Evolutionary conservation across 2,113 vertebrate species (phyloP).

Genomic region (Zeus faber): DNA sequence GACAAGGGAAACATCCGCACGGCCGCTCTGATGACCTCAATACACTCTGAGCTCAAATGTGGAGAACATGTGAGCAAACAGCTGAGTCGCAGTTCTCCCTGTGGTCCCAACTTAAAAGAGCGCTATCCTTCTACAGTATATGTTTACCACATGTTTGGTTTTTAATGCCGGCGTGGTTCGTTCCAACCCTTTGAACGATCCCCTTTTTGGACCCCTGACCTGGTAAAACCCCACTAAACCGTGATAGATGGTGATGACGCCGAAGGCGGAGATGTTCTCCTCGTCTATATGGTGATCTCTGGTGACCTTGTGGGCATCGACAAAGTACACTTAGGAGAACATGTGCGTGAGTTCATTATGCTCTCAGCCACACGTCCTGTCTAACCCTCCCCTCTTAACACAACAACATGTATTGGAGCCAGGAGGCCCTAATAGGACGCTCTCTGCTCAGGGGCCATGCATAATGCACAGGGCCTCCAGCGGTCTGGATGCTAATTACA

Average conservation of each 20-base stretch:
- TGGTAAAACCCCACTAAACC: no score
- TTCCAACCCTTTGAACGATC: no score
- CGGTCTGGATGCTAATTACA: background rate
- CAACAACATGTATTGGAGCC: background rate
- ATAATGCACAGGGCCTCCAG: background rate
- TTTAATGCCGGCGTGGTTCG: background rate
- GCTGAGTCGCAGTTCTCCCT: slow-evolving; percentile 18
- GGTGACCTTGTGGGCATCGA: slow-evolving; percentile 18
- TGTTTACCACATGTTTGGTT: background rate
- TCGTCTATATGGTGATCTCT: slow-evolving; percentile 15
- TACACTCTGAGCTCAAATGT: slow-evolving; percentile 26
- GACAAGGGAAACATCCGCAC: slow-evolving; percentile 16
- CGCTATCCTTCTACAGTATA: no score
- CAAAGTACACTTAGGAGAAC: background rate
- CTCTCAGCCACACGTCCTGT: no score
- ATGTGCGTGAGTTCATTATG: no score
- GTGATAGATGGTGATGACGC: no score
- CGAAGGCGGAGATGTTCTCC: no score
- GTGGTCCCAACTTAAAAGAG: background rate
- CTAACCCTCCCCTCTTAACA: no score
- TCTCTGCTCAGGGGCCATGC: background rate
- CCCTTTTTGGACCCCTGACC: no score
- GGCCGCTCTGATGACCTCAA: slow-evolving; percentile 11
- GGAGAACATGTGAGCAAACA: slow-evolving; percentile 9
- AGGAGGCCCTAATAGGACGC: background rate